These are phyloP conservation scores for Phalacrocorax aristotelis DNA, from an alignment of 2,113 vertebrate genomes.

Conservation along the genomic window DNA sequence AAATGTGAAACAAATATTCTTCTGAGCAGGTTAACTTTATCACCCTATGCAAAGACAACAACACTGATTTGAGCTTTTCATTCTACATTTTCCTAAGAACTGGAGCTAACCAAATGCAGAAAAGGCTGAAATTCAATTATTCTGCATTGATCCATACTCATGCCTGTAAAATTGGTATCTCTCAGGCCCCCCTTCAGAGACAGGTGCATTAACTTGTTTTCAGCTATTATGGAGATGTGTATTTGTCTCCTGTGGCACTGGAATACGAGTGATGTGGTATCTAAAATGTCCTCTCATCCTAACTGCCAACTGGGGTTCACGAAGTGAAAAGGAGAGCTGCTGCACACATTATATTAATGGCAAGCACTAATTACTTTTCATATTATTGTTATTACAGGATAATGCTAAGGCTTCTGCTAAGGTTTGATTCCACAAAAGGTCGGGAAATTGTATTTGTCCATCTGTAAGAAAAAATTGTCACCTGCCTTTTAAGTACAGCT, in stretches of 20 bases:
- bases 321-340: background rate
- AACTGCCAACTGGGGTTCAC: background rate
- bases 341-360: background rate
- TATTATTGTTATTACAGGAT: background rate
- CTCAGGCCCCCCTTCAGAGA: background rate
- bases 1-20: constrained; percentile 31
- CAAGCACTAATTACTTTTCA: background rate
- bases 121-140: constrained; percentile 8
- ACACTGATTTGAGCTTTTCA: background rate
- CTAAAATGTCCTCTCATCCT: background rate
- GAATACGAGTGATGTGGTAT: background rate
- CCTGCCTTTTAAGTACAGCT: background rate
- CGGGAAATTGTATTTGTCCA: background rate
- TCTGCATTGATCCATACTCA: background rate
- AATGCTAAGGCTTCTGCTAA: background rate
- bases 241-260: background rate
- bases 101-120: constrained; percentile 11
- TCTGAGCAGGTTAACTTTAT: constrained; percentile 20
- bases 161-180: background rate
- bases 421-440: background rate
- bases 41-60: background rate
- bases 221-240: background rate
- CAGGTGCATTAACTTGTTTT: constrained; percentile 13
- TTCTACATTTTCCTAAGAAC: background rate
- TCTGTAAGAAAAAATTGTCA: background rate